These are phyloP conservation scores for Tipula unca DNA, from an alignment of 2,888 invertebrate genomes.

Conservation along the genomic window DNA sequence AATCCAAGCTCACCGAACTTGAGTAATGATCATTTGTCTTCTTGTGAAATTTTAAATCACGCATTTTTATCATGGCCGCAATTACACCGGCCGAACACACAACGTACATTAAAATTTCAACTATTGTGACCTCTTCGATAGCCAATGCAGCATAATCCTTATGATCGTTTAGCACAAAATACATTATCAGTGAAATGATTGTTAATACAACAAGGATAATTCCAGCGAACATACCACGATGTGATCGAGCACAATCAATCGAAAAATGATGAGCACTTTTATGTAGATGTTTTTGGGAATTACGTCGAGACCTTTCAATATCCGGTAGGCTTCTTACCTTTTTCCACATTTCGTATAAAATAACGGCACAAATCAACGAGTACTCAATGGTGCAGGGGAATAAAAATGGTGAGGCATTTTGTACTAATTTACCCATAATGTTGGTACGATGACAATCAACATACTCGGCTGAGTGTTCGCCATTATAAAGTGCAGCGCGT, in stretches of 20 bases:
- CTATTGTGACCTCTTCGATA: constrained; percentile 65
- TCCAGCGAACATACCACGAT: constrained; percentile 66
- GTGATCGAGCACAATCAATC: constrained; percentile 77
- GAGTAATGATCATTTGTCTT: constrained; percentile 41
- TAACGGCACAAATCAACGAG: constrained; percentile 82
- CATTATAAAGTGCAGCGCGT: not conserved
- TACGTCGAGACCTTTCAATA: constrained; percentile 44
- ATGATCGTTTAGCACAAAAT: constrained; percentile 70
- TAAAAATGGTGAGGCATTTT: constrained; percentile 67
- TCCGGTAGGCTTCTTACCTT: constrained; percentile 55
- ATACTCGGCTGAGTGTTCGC: constrained; percentile 21
- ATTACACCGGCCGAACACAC: constrained; percentile 55
- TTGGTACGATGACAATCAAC: constrained; percentile 51
- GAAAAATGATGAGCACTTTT: constrained; percentile 56
- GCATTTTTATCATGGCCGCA: constrained; percentile 57
- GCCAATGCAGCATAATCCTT: constrained; percentile 54
- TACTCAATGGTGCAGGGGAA: constrained; percentile 88
- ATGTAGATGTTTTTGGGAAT: constrained; percentile 32
- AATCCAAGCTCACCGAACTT: constrained; percentile 51
- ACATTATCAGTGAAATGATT: constrained; percentile 80
- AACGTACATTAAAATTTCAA: constrained; percentile 64
- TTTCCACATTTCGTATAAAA: constrained; percentile 87
- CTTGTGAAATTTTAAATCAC: constrained; percentile 51
- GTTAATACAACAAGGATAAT: constrained; percentile 71
- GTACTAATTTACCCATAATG: constrained; percentile 62